Evolutionary conservation across 2,797 vertebrate genomes (phyloP), one percentile per base, ranked within the genome.

Genomic region (Eulemur coronatus): DNA sequence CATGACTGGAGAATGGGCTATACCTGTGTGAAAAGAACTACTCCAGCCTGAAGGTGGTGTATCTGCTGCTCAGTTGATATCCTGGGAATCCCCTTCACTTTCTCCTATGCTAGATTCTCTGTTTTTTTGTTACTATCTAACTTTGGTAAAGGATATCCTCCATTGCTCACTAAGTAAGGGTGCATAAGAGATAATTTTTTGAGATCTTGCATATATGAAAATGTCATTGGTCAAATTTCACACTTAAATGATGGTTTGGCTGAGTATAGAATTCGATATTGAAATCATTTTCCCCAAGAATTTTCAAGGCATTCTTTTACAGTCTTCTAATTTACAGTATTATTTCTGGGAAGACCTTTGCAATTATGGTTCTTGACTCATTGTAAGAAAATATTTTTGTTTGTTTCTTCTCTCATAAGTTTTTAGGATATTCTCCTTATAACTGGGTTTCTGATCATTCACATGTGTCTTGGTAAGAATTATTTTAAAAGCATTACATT

Each of bases 201-300:
- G 46, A 95, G 70, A 82, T 8, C 43, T 79, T 63, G 26, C 33
- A 79, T 61, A 26, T 78, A 78, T 69, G 35, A 92, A 78, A 87
- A 75, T 67, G 35, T 38, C 73, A 89, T 70, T 75, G 72, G 91
- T 79, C 43, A 76, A 84, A 48, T 9, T 17, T 67, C 15, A 69
- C 3, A 81, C 35, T 84, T 73, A 91, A 70, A 75, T 35, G 33
- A 75, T 5, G 84, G 50, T 88, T 94, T 88, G 43, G 18, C 76
- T 94, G 24, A 81, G 55, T 91, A 90, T 33, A 92, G 20, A 95
- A 91, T 73, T 91, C 41, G 76, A 72, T 43, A 88, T 55, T 70
- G 55, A 92, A 91, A 82, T 85, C 3, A 93, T 63, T 73, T 95
- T 2, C 55, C 24, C 41, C 33, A 48, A 65, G 73, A 88, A 84